Percentiles rank a stretch among this genome's conserved stretches.
Conservation (phyloP, 1,140 invertebrate species). For the Nasonia giraulti region DNA sequence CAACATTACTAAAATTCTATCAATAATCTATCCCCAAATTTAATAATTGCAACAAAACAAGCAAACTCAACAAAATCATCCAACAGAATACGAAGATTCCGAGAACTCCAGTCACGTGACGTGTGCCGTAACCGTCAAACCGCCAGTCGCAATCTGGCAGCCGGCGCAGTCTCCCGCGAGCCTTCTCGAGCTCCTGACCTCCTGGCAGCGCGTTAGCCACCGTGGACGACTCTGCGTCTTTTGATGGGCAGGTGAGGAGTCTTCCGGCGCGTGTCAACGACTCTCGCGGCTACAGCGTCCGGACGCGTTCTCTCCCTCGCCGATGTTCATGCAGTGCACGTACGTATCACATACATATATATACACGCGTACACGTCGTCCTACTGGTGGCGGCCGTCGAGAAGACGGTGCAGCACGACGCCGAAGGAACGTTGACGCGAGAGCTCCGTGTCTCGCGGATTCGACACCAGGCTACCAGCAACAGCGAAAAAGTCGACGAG, state of each 20-base stretch:
- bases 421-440: constrained; percentile 64
- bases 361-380: neutral
- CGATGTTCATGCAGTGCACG: neutral
- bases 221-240: constrained; percentile 74
- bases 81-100: neutral
- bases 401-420: constrained; percentile 53
- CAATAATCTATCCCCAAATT: too few relatives aligned
- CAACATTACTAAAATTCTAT: too few relatives aligned
- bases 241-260: constrained; percentile 75
- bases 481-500: neutral
- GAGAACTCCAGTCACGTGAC: neutral
- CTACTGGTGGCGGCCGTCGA: constrained; percentile 37
- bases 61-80: too few relatives aligned
- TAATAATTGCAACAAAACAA: too few relatives aligned
- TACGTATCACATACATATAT: neutral
- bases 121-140: neutral
- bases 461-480: constrained; percentile 61
- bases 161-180: neutral
- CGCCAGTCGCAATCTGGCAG: too few relatives aligned
- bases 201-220: constrained; percentile 69
- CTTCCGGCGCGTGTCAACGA: constrained; percentile 73
- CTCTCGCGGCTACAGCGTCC: constrained; percentile 54
- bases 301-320: neutral
- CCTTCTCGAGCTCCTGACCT: constrained; percentile 48
- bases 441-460: constrained; percentile 71